Percentiles rank a stretch among this genome's conserved stretches.
Conservation (phyloP, 2,888 invertebrate species). For the Smittia aterrima region DNA sequence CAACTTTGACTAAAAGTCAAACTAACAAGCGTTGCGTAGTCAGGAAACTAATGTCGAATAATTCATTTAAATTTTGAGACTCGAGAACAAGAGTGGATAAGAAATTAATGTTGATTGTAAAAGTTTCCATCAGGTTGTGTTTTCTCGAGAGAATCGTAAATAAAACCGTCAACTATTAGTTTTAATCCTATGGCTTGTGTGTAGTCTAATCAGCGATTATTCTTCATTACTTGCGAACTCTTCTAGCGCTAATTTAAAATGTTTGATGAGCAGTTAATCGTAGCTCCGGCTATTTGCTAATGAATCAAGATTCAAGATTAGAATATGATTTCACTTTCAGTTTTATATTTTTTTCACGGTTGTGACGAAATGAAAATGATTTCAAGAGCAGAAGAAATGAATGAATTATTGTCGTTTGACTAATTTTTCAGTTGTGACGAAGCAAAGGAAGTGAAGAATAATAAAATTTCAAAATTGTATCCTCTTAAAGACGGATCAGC, state of each 20-base stretch:
- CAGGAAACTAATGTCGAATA: too few species aligned
- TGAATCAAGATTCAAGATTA: neutral
- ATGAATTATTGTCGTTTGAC: neutral
- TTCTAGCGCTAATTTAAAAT: neutral
- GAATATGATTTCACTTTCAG: conserved; percentile 2
- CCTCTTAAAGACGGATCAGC: too few species aligned
- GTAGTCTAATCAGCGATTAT: neutral
- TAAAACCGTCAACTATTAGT: neutral
- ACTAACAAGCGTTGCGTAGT: too few species aligned
- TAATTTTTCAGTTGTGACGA: neutral
- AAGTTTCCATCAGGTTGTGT: neutral
- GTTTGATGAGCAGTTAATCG: neutral
- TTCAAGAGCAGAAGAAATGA: neutral
- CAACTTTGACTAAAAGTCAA: too few species aligned
- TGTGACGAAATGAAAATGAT: neutral
- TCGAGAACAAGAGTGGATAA: too few species aligned
- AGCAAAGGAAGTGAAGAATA: neutral
- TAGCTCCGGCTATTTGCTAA: neutral
- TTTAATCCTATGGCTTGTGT: neutral
- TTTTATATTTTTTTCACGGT: neutral
- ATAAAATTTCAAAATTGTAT: neutral
- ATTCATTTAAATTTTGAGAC: too few species aligned
- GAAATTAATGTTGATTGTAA: neutral
- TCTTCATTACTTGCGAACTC: neutral
- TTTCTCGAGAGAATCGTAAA: neutral